Evolutionary conservation across 2,113 vertebrate genomes (phyloP), one percentile per base, ranked within the genome.

Genomic region (Scartelaos histophorus): DNA sequence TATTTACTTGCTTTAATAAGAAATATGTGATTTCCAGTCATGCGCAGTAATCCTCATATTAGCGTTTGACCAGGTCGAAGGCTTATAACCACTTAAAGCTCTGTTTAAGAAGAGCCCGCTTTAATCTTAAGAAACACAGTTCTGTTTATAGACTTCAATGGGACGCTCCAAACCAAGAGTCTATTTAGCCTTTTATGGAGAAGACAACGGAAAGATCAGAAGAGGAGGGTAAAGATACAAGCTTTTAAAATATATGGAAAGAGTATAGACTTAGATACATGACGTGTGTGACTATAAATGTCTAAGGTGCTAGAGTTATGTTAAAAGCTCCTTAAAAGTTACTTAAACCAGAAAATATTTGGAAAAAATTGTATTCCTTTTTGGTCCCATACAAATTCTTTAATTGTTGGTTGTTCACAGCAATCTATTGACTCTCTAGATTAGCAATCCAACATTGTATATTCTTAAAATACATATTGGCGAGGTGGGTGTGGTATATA

Each of bases 1-100:
- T 84, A 69, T 85, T 57, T 68, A 76, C 43, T 46, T 83, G 71
- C 78, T 86, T 76, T 38, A 72, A 82, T n/a, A 75, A 74, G 70
- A 76, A 13, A 11, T 13, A 57, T 57, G 56, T 57, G 62, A 75
- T 72, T 70, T n/a, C 34, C 49, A 79, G 65, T 70, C 62, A 47
- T 66, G 78, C 72, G 22, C 34, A 72, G 21, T 56, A 34, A 21
- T 51, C 13, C 21, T 1, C 38, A 43, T 70, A 56, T 62, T 21
- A 60, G 29, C 1, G 3, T 35, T 21, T 64, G 19, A 53, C n/a
- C 5, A 17, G 22, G 15, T 25, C 38, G 62, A 57, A 17, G 29
- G 29, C 22, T 13, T 34, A 45, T 3, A 15, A 43, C 70, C 13
- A 22, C 4, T 51, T 35, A 45, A 54, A 76, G 73, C 7, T 68